Base-by-base conservation (phyloP, 2,797 vertebrate genomes). In the Podarcis siculus region DNA sequence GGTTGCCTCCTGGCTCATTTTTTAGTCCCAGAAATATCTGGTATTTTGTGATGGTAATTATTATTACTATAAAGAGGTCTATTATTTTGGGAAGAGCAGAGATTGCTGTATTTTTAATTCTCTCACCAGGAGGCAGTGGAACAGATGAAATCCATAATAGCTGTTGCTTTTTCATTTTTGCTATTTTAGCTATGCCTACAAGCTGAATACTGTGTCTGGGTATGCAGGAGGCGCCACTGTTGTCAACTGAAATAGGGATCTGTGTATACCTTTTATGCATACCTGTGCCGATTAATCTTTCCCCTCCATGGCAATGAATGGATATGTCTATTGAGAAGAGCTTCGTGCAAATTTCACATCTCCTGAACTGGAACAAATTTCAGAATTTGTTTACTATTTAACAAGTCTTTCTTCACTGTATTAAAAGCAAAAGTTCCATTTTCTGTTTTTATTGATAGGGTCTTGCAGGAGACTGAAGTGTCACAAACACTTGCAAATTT, bases 401-500 rank as follows among this genome's bases (percentile, higher is more conserved):
- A 39, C 19, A 84, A 42, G 2, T 72, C 85, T 82, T 73, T 7
- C 3, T 90, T 37, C 32, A 39, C n/a, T 87, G 17, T 84, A 83
- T 86, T 86, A 76, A 81, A 80, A 90, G 84, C 64, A 15, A 87
- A 89, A 85, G 83, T 7, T 42, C 45, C 30, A 49, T 64, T 88
- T 90, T 89, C 30, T 67, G 15, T 83, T 3, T 88, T 12, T 77
- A 35, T n/a, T 76, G 35, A 35, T 32, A 37, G 10, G 8, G 8
- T 82, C 81, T 89, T 88, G n/a, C 39, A 91, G 86, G 66, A 88
- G 87, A 89, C 91, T 85, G 5, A 83, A 71, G 61, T 32, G 0
- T 87, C 89, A 86, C 42, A 32, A 91, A 92, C 81, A 58, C 75
- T 90, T 92, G 79, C 66, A 90, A 73, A 88, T 89, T 76, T 87